Evolutionary conservation across 1,140 invertebrate genomes (phyloP).

Genomic region (Apis mellifera): DNA sequence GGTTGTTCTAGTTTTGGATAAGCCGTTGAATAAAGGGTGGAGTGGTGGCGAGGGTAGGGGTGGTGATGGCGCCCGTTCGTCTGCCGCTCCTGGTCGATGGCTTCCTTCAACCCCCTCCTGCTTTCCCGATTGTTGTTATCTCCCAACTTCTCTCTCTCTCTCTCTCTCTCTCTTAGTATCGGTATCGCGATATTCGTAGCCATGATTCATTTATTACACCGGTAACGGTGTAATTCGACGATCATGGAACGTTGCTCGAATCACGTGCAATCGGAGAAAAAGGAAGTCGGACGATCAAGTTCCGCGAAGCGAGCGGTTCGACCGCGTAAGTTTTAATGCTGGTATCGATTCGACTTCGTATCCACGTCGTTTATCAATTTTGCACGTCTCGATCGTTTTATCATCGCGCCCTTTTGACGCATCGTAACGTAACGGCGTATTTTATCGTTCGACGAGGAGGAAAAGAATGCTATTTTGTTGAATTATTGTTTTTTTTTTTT

Average conservation of each 20-base stretch:
- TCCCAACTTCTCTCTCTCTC: constrained; percentile 40
- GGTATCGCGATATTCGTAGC: constrained; percentile 66
- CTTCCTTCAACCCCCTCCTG: constrained; percentile 58
- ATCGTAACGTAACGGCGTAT: background rate
- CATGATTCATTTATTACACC: constrained; percentile 47
- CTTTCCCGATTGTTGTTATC: constrained; percentile 38
- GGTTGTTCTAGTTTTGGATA: constrained; percentile 64
- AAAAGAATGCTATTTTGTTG: background rate
- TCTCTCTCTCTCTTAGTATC: constrained; percentile 50
- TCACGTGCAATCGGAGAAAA: constrained; percentile 54
- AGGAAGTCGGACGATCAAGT: constrained; percentile 7
- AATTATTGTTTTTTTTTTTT: background rate
- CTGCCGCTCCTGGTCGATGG: constrained; percentile 66
- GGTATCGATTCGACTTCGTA: constrained; percentile 26
- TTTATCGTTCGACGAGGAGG: background rate
- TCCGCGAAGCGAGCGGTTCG: background rate
- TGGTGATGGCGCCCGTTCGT: constrained; percentile 61
- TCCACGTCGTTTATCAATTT: constrained; percentile 29
- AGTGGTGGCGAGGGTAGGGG: constrained; percentile 8
- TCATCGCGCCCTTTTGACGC: too few relatives aligned
- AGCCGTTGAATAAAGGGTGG: constrained; percentile 28
- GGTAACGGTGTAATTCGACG: constrained; percentile 51
- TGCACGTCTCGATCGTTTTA: constrained; percentile 8
- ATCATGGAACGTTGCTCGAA: constrained; percentile 41
- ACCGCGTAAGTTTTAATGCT: constrained; percentile 38